Conservation (phyloP, 2,888 invertebrate genomes). For the Patella depressa region DNA sequence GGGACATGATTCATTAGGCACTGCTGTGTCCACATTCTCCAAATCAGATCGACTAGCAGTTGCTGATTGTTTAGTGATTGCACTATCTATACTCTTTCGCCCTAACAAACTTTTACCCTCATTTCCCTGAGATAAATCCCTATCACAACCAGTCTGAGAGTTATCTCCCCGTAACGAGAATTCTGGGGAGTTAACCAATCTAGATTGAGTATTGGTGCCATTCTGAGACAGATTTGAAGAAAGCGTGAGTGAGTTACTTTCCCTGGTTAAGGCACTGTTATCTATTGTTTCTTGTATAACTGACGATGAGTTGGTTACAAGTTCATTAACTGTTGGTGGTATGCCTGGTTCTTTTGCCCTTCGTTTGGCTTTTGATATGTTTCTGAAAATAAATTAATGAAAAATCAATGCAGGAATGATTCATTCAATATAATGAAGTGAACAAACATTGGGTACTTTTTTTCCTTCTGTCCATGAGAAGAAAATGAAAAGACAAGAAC, state of each 20-base stretch:
- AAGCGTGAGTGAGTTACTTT: neutral
- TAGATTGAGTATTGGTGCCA: neutral
- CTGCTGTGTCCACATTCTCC: too few species aligned
- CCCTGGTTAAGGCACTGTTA: neutral
- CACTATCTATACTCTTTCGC: too few species aligned
- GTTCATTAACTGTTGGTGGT: constrained; percentile 5
- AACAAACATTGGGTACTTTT: too few species aligned
- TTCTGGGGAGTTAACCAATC: neutral
- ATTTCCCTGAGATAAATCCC: neutral
- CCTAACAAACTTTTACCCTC: neutral
- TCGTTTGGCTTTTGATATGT: constrained; percentile 16
- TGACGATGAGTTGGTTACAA: neutral
- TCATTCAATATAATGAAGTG: too few species aligned
- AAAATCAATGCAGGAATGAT: neutral
- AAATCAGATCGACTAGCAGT: too few species aligned
- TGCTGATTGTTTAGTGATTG: too few species aligned
- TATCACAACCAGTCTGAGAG: neutral
- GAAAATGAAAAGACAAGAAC: too few species aligned
- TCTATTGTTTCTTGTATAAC: too few species aligned
- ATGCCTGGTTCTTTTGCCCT: constrained; percentile 6
- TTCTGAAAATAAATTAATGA: constrained; percentile 13
- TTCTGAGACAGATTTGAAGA: neutral
- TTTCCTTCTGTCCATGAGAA: too few species aligned
- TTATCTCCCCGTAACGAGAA: neutral
- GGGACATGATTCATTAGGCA: too few species aligned